phyloP scores from a whole-genome alignment of 2,888 invertebrate species.

The Bombylius major region DNA sequence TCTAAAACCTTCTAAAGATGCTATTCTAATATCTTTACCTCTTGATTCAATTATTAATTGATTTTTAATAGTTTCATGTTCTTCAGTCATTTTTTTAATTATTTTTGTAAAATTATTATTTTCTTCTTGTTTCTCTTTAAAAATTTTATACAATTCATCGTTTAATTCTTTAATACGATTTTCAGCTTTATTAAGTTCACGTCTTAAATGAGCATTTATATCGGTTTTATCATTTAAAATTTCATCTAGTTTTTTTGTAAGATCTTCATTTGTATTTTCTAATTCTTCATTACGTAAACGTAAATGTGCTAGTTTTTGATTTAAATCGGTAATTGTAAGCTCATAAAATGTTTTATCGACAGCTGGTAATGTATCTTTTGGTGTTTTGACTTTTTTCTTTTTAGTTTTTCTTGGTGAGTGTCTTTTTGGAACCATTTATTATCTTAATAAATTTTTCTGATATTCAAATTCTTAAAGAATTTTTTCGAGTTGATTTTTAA shows the following conservation, averaged over 20 bases:
- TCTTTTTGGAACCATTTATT: too few relatives aligned
- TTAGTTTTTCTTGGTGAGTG: too few relatives aligned
- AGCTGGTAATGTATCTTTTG: slow-evolving; percentile 24
- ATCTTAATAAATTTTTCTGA: too few relatives aligned
- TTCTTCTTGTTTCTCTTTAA: not conserved
- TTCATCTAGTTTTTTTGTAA: slow-evolving; percentile 38
- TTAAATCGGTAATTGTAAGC: slow-evolving; percentile 69
- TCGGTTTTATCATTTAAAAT: not conserved
- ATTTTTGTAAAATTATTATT: not conserved
- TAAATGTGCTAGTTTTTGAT: slow-evolving; percentile 63
- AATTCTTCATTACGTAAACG: slow-evolving; percentile 52
- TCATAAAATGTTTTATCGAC: slow-evolving; percentile 72
- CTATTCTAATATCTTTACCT: not conserved
- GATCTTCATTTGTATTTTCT: slow-evolving; percentile 55
- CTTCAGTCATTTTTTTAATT: not conserved
- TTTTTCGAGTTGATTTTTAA: too few relatives aligned
- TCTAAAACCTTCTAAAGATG: not conserved
- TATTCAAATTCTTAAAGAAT: too few relatives aligned
- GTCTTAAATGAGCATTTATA: not conserved
- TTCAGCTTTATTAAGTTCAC: not conserved
- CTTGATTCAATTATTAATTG: not conserved
- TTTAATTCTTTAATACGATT: not conserved
- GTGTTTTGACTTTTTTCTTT: too few relatives aligned
- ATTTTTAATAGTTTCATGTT: not conserved
- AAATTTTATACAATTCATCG: not conserved